Evolutionary conservation across 2,113 vertebrate genomes (phyloP).

Genomic region (Riparia riparia): DNA sequence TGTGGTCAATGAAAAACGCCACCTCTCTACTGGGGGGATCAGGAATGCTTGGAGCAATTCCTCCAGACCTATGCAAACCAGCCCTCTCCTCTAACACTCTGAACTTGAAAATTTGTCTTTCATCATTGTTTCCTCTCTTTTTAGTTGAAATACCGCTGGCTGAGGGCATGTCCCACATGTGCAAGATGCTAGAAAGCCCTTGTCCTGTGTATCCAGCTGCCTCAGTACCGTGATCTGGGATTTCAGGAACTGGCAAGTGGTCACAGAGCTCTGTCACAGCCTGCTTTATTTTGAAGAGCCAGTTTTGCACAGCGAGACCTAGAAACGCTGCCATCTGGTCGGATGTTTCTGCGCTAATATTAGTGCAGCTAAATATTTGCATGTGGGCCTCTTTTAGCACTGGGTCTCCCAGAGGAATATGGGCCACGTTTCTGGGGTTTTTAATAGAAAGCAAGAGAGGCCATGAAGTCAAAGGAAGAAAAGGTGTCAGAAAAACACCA

Average conservation of each 20-base stretch:
- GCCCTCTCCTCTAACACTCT: not conserved
- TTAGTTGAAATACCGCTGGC: accelerated
- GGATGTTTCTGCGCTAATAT: slow-evolving; percentile 17
- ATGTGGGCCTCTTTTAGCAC: slow-evolving; percentile 16
- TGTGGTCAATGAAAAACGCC: accelerated
- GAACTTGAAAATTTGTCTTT: not conserved
- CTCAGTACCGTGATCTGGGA: not conserved
- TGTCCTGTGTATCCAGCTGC: not conserved
- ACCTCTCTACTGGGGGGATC: not conserved
- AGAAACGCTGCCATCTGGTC: not conserved
- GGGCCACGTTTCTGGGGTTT: slow-evolving; percentile 24
- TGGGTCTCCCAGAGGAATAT: slow-evolving; percentile 8
- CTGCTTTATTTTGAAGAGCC: not conserved
- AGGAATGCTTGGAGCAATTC: accelerated
- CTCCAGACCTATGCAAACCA: accelerated
- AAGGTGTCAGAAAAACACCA: slow-evolving; percentile 22
- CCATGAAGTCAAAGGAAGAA: slow-evolving; percentile 28
- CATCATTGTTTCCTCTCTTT: not conserved
- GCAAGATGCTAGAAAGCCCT: not conserved
- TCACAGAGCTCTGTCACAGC: not conserved
- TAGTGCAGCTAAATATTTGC: slow-evolving; percentile 65
- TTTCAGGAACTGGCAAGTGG: not conserved
- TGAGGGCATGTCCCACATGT: not conserved
- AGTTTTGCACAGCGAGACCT: not conserved
- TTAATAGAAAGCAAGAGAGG: slow-evolving; percentile 57